Evolutionary conservation across 2,797 vertebrate species (phyloP).

Genomic region (Alosa sapidissima): DNA sequence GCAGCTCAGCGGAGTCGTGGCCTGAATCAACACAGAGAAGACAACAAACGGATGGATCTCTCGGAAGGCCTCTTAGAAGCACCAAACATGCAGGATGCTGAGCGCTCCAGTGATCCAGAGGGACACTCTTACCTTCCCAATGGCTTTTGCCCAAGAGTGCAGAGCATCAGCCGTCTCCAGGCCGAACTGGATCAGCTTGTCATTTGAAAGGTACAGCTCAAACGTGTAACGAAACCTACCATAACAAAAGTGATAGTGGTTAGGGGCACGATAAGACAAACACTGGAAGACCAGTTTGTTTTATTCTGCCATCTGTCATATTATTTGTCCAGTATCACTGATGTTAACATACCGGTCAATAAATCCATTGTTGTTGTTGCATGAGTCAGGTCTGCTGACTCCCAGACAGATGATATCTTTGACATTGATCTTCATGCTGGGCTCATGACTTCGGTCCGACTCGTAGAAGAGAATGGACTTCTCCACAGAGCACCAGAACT

Average conservation of each 20-base stretch:
- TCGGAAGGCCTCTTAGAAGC: not conserved
- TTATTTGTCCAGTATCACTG: not conserved
- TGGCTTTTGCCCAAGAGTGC: constrained; percentile 86
- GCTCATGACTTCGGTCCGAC: constrained; percentile 79
- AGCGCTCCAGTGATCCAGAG: not conserved
- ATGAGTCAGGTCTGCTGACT: constrained; percentile 72
- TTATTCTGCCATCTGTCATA: not conserved
- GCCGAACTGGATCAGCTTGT: constrained; percentile 88
- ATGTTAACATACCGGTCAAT: constrained; percentile 67
- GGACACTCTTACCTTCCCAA: constrained; percentile 76
- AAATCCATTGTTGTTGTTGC: constrained; percentile 68
- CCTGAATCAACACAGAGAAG: constrained; percentile 56
- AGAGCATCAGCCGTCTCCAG: constrained; percentile 81
- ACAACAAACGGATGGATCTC: not conserved
- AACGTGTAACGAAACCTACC: constrained; percentile 89
- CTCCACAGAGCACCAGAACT: constrained; percentile 83
- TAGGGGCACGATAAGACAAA: not conserved
- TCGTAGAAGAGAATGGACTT: constrained; percentile 81
- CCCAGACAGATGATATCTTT: constrained; percentile 88
- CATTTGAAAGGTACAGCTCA: constrained; percentile 84
- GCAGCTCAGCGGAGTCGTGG: constrained; percentile 86
- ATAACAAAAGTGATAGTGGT: not conserved
- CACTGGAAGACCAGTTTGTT: not conserved
- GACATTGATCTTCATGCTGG: constrained; percentile 77
- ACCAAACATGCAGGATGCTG: not conserved